Evolutionary conservation across 2,113 vertebrate genomes (phyloP).

Genomic region (Typhlomys cinereus): DNA sequence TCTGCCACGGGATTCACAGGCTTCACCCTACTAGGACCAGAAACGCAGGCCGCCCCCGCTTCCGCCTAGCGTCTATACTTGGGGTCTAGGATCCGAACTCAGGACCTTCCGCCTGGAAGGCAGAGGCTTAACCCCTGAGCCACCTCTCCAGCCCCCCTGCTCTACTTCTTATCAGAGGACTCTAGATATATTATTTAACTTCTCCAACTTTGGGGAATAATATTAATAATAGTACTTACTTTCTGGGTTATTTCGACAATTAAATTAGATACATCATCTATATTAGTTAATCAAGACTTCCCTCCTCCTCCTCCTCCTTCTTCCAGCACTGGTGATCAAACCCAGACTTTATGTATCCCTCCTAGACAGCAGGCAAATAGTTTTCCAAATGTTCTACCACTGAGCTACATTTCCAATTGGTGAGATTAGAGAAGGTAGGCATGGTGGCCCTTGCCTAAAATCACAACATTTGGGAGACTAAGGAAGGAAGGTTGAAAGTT

Average conservation of each 20-base stretch:
- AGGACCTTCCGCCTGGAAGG: too few relatives aligned
- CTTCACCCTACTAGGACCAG: too few relatives aligned
- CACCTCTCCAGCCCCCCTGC: too few relatives aligned
- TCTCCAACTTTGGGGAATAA: background rate
- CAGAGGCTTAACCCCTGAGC: too few relatives aligned
- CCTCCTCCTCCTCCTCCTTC: too few relatives aligned
- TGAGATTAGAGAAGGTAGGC: background rate
- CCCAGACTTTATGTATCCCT: too few relatives aligned
- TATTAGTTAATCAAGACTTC: background rate
- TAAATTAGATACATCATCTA: constrained; percentile 5
- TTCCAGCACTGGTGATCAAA: background rate
- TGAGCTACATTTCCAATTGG: background rate
- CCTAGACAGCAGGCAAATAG: background rate
- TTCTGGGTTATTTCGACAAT: background rate
- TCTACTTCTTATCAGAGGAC: background rate
- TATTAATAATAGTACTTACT: background rate
- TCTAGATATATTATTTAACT: background rate
- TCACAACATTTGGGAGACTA: background rate
- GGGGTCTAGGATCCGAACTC: too few relatives aligned
- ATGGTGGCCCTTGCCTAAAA: background rate
- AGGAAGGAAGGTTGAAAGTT: background rate
- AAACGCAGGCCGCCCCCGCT: too few relatives aligned
- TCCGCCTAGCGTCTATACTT: too few relatives aligned
- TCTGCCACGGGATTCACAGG: too few relatives aligned
- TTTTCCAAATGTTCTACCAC: background rate